phyloP scores from a whole-genome alignment of 2,797 vertebrate genomes.

The Takifugu ocellatus region DNA sequence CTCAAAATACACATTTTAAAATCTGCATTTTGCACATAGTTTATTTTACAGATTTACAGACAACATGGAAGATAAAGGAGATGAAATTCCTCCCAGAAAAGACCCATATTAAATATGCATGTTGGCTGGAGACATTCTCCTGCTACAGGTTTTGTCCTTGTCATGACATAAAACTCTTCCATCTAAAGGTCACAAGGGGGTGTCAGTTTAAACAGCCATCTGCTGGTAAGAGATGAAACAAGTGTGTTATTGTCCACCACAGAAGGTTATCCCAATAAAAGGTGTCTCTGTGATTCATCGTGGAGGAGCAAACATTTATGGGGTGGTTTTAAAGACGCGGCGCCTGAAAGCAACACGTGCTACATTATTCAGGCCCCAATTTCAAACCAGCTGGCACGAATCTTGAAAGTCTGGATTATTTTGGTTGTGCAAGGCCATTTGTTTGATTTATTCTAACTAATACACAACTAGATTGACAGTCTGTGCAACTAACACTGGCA shows the following conservation, averaged over 20 bases:
- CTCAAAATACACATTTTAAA: constrained; percentile 1
- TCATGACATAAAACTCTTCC: constrained; percentile 50
- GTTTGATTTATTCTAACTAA: too few species aligned
- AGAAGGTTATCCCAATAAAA: constrained; percentile 59
- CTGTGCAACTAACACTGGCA: too few species aligned
- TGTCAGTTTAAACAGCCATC: constrained; percentile 65
- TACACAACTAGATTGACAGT: too few species aligned
- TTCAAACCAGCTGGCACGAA: too few species aligned
- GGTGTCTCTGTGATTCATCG: constrained; percentile 48
- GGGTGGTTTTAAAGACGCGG: constrained; percentile 1
- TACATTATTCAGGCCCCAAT: too few species aligned
- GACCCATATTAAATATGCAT: constrained; percentile 55
- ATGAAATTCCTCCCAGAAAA: constrained; percentile 35
- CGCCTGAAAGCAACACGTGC: too few species aligned
- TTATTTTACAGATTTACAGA: constrained; percentile 19
- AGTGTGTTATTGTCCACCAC: constrained; percentile 40
- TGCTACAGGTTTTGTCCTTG: constrained; percentile 58
- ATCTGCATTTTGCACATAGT: not conserved
- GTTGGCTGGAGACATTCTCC: constrained; percentile 32
- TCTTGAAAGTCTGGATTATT: too few species aligned
- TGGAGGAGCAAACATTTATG: constrained; percentile 47
- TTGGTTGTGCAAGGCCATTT: too few species aligned
- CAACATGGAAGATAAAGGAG: constrained; percentile 43
- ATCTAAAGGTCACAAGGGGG: constrained; percentile 55
- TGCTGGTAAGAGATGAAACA: constrained; percentile 63